A percentile compares a stretch with the other conserved stretches of the same genome.
These are phyloP conservation scores for Athrips mouffetella DNA, from an alignment of 2,888 invertebrate species.

Conservation along the genomic window DNA sequence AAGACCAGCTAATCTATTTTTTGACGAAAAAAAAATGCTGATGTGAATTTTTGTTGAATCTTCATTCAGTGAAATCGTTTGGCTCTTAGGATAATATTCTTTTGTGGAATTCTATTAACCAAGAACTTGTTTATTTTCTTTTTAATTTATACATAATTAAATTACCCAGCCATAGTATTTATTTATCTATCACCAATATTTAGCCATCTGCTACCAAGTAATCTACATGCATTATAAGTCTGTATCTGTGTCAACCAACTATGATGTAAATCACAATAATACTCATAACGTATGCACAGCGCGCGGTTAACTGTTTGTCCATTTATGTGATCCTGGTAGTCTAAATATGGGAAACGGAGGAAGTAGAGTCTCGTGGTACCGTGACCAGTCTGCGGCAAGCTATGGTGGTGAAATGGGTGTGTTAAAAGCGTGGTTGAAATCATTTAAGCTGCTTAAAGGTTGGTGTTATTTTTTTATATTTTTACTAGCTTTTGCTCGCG, in stretches of 20 bases:
- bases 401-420: conserved; percentile 40
- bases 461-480: no score
- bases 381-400: conserved; percentile 29
- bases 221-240: conserved; percentile 2
- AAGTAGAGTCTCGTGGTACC: conserved; percentile 38
- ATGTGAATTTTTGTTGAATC: no score
- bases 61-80: no score
- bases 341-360: conserved; percentile 36
- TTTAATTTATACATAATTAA: neutral
- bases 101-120: neutral
- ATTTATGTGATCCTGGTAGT: conserved; percentile 45
- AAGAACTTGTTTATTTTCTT: neutral
- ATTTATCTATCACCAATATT: neutral
- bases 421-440: conserved; percentile 25
- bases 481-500: no score
- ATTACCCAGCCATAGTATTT: neutral
- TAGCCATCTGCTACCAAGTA: neutral
- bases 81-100: neutral
- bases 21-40: no score
- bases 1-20: no score
- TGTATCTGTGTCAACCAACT: conserved; percentile 17
- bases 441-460: conserved; percentile 22
- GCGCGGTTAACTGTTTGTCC: conserved; percentile 62
- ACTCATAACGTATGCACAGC: conserved; percentile 57
- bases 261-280: conserved; percentile 54